These are phyloP conservation scores for Lycorma delicatula DNA, from an alignment of 1,140 invertebrate species.

Conservation along the genomic window DNA sequence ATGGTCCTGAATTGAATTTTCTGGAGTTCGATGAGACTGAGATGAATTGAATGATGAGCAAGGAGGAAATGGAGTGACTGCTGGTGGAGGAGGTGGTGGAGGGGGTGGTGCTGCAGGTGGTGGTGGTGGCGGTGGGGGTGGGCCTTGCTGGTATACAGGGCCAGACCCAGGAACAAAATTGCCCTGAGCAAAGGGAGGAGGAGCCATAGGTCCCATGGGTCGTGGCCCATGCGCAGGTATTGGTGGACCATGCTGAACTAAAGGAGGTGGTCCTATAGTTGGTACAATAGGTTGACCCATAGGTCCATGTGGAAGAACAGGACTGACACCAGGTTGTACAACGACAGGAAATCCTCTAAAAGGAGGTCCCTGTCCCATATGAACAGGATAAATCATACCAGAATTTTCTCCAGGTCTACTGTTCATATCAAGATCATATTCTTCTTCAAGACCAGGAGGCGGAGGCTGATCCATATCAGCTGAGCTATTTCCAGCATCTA, in stretches of 20 bases:
- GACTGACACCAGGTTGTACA: not conserved
- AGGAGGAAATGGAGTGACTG: not conserved
- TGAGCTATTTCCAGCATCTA: not conserved
- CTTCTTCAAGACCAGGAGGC: slow-evolving; percentile 16
- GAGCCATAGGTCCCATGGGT: slow-evolving; percentile 13
- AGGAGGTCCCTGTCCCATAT: not conserved
- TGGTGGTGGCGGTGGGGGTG: slow-evolving; percentile 13
- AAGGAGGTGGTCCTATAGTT: not conserved
- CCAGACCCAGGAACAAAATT: not conserved
- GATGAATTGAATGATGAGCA: not conserved
- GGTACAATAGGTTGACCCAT: slow-evolving; percentile 12
- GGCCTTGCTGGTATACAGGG: not conserved
- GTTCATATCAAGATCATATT: not conserved
- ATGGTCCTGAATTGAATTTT: too few relatives aligned
- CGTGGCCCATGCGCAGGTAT: slow-evolving; percentile 10
- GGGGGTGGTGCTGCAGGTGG: slow-evolving; percentile 15
- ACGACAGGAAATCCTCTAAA: not conserved
- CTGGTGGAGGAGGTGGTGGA: slow-evolving; percentile 8
- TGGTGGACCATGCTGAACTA: not conserved
- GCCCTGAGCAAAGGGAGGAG: slow-evolving; percentile 14
- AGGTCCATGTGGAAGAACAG: not conserved
- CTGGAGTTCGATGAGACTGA: not conserved
- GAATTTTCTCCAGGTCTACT: not conserved
- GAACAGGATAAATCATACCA: not conserved
- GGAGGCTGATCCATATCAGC: not conserved